Conservation (phyloP, 2,888 invertebrate genomes). For the Acronicta leporina region DNA sequence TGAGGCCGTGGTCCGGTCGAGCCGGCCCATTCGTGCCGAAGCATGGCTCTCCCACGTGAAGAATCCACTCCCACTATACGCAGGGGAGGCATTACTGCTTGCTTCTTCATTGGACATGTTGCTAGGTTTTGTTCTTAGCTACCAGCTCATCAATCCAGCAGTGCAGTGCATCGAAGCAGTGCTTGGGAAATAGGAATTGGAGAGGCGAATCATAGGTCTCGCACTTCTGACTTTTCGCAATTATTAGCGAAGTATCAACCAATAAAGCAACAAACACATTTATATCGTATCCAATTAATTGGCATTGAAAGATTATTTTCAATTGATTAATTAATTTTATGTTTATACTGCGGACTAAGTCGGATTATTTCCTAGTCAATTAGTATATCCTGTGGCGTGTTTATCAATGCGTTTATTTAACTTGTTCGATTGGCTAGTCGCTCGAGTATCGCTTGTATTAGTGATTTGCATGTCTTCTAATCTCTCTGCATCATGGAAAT, state of each 20-base stretch:
- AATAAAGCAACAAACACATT: slow-evolving; percentile 29
- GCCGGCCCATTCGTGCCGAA: no score
- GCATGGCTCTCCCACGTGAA: no score
- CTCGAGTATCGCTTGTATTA: neutral
- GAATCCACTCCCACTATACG: no score
- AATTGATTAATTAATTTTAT: slow-evolving; percentile 38
- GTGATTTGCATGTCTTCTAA: neutral
- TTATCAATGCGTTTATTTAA: slow-evolving; percentile 24
- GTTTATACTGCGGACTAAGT: slow-evolving; percentile 20
- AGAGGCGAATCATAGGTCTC: no score
- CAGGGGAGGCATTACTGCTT: neutral
- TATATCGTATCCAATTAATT: slow-evolving; percentile 36
- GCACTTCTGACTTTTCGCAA: no score
- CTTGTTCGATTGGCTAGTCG: slow-evolving; percentile 1
- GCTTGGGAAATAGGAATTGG: no score
- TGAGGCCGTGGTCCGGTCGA: no score
- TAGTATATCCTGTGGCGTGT: slow-evolving; percentile 32
- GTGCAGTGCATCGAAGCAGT: no score
- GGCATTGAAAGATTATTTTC: slow-evolving; percentile 32
- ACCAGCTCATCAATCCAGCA: neutral
- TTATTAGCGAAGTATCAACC: neutral
- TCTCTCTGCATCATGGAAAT: no score
- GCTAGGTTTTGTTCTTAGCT: neutral
- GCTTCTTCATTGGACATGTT: neutral
- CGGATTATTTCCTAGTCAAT: slow-evolving; percentile 35